These are phyloP conservation scores for Neosilurus mollespiculum DNA, from an alignment of 2,797 vertebrate species.

Conservation along the genomic window DNA sequence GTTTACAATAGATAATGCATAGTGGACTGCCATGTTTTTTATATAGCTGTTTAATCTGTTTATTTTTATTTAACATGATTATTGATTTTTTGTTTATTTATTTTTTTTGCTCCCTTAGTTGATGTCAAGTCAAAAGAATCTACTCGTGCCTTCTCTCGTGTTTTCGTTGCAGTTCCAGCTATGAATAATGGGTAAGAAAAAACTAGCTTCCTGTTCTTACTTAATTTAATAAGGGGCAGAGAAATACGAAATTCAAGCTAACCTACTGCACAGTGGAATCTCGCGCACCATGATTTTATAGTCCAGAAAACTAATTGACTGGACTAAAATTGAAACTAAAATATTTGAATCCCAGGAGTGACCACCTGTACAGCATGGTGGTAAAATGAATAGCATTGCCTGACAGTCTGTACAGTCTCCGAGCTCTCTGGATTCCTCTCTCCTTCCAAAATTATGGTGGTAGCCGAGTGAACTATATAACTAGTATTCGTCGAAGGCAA, in stretches of 20 bases:
- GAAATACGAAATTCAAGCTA: neutral
- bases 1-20: neutral
- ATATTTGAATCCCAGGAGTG: neutral
- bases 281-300: neutral
- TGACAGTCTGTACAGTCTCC: neutral
- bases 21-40: neutral
- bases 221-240: neutral
- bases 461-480: too few relatives aligned
- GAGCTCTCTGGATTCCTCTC: neutral
- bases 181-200: constrained; percentile 45
- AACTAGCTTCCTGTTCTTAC: neutral
- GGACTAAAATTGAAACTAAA: neutral
- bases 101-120: constrained; percentile 66
- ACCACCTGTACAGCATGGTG: neutral
- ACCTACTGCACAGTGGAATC: neutral
- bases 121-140: constrained; percentile 81
- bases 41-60: neutral
- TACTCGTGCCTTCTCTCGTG: constrained; percentile 84
- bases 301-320: neutral
- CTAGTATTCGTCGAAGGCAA: too few relatives aligned
- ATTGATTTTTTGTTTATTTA: neutral
- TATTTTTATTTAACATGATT: neutral
- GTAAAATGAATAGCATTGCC: neutral
- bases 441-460: neutral
- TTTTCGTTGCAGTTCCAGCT: constrained; percentile 87